Evolutionary conservation across 2,113 vertebrate species (phyloP).

Genomic region (Thalassoma bifasciatum): DNA sequence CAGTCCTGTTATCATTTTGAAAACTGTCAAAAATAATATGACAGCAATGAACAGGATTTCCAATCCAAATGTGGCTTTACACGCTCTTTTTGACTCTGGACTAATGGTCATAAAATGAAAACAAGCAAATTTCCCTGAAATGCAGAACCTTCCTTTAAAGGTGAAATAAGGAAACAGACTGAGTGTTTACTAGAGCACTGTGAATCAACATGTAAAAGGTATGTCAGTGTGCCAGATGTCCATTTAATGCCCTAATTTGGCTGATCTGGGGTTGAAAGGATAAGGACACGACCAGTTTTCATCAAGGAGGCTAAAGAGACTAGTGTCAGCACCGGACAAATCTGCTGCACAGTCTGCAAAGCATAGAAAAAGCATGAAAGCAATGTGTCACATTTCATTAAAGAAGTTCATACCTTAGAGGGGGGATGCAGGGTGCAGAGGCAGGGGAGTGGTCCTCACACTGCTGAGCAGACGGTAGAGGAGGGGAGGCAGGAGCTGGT

Average conservation of each 20-base stretch:
- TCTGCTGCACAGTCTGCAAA: slow-evolving; percentile 6
- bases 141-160: neutral
- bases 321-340: slow-evolving; percentile 32
- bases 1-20: too few species aligned
- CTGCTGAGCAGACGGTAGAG: slow-evolving; percentile 33
- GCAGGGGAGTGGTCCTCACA: slow-evolving; percentile 33
- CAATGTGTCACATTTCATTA: neutral
- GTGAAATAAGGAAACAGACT: neutral
- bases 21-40: too few species aligned
- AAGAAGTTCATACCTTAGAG: slow-evolving; percentile 64
- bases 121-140: neutral
- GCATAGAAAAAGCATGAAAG: neutral
- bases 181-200: neutral
- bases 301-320: slow-evolving; percentile 48
- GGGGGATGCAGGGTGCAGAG: slow-evolving; percentile 25
- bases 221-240: slow-evolving; percentile 43
- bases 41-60: neutral
- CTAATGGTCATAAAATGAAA: neutral
- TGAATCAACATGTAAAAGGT: slow-evolving; percentile 10
- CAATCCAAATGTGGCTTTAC: neutral
- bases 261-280: slow-evolving; percentile 42
- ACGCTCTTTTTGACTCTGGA: neutral
- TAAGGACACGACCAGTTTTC: slow-evolving; percentile 53
- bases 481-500: slow-evolving; percentile 22
- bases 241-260: slow-evolving; percentile 53